phyloP scores from a whole-genome alignment of 2,888 invertebrate genomes.

The Diaprepes abbreviatus region DNA sequence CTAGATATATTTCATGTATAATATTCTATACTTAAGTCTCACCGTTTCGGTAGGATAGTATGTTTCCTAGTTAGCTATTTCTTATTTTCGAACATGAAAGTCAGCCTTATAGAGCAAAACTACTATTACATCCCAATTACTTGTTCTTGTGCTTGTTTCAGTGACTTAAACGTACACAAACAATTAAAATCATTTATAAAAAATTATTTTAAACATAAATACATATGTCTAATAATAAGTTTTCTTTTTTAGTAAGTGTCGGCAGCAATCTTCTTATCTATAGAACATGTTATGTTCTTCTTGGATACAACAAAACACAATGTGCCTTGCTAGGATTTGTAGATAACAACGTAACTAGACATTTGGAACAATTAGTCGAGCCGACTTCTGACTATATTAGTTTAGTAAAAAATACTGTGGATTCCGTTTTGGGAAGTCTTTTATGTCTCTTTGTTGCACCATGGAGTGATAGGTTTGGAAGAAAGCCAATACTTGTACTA shows the following conservation, averaged over 20 bases:
- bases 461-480: slow-evolving; percentile 86
- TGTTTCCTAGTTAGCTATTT: too few species aligned
- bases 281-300: slow-evolving; percentile 76
- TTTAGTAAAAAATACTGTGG: slow-evolving; percentile 75
- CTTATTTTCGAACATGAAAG: too few species aligned
- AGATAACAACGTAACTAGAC: slow-evolving; percentile 69
- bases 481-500: slow-evolving; percentile 78
- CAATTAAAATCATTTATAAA: too few species aligned
- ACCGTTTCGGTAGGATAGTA: too few species aligned
- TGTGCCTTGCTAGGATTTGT: slow-evolving; percentile 74
- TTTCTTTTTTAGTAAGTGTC: slow-evolving; percentile 69
- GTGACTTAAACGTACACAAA: too few species aligned
- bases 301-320: slow-evolving; percentile 72
- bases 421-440: slow-evolving; percentile 77
- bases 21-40: too few species aligned
- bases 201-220: too few species aligned
- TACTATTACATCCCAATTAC: too few species aligned
- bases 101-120: too few species aligned
- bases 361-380: slow-evolving; percentile 73
- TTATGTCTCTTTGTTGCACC: slow-evolving; percentile 82
- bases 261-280: slow-evolving; percentile 78
- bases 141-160: too few species aligned
- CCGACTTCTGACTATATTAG: slow-evolving; percentile 75
- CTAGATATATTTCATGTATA: too few species aligned
- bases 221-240: too few species aligned